A percentile compares a stretch with the other conserved stretches of the same genome.
Evolutionary conservation across 2,888 invertebrate genomes (phyloP).

Genomic region (Deilephila elpenor): DNA sequence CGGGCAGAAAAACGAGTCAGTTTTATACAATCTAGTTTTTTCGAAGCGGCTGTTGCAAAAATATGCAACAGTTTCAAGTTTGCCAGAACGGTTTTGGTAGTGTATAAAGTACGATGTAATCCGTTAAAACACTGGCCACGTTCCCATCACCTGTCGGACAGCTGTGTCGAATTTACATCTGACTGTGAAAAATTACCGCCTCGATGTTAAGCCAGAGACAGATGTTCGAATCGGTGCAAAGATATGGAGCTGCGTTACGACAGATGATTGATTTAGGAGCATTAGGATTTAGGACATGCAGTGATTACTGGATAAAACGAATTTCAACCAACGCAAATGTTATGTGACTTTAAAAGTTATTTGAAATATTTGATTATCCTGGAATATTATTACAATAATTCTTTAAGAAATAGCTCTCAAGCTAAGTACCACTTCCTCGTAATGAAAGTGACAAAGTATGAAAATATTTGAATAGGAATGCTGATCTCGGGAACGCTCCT

Average conservation of each 20-base stretch:
- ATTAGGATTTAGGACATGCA: neutral
- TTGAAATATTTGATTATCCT: neutral
- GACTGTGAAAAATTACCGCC: constrained; percentile 71
- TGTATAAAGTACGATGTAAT: constrained; percentile 50
- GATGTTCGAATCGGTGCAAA: constrained; percentile 53
- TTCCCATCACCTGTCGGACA: constrained; percentile 75
- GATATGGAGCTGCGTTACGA: constrained; percentile 12
- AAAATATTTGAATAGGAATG: constrained; percentile 19
- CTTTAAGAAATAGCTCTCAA: neutral
- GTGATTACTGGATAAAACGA: constrained; percentile 5
- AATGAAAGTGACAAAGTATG: constrained; percentile 21
- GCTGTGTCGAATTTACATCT: constrained; percentile 72
- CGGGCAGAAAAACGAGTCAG: neutral
- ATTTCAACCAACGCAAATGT: neutral
- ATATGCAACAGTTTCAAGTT: constrained; percentile 18
- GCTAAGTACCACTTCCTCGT: neutral
- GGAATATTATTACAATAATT: neutral
- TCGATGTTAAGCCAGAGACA: constrained; percentile 62
- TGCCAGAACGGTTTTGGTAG: neutral
- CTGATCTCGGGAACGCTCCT: constrained; percentile 9
- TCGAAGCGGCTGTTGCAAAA: constrained; percentile 1
- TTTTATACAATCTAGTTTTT: neutral
- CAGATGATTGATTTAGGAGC: constrained; percentile 16
- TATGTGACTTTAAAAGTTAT: neutral
- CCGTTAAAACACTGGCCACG: constrained; percentile 68